These are phyloP conservation scores for Apamea monoglypha DNA, from an alignment of 2,888 invertebrate genomes.

Conservation along the genomic window DNA sequence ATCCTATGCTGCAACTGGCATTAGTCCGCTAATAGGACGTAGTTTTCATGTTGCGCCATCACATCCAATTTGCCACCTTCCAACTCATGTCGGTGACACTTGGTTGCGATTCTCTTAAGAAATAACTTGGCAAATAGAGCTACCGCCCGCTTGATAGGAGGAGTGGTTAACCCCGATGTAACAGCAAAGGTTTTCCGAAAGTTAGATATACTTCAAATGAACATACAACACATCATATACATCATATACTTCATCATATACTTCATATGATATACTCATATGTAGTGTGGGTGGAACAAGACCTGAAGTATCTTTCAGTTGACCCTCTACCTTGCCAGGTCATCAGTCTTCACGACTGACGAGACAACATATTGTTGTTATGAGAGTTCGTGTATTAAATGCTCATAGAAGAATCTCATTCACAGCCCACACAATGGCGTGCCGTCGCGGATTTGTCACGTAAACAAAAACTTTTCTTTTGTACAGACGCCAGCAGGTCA, in stretches of 20 bases:
- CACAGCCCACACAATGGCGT: conserved; percentile 34
- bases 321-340: neutral
- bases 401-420: conserved; percentile 33
- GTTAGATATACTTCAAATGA: neutral
- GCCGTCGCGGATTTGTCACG: conserved; percentile 32
- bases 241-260: too few relatives aligned
- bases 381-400: conserved; percentile 14
- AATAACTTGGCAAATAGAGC: conserved; percentile 19
- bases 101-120: conserved; percentile 22
- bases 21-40: conserved; percentile 38
- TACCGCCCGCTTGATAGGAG: neutral
- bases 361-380: conserved; percentile 5
- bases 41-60: conserved; percentile 34
- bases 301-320: neutral
- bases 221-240: too few relatives aligned
- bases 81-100: neutral
- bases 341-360: conserved; percentile 1
- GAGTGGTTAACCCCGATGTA: neutral
- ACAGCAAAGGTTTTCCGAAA: neutral
- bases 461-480: conserved; percentile 32
- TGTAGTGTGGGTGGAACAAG: neutral
- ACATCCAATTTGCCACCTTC: conserved; percentile 37
- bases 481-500: too few relatives aligned
- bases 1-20: conserved; percentile 44
- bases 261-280: neutral